Percentiles rank a stretch among this genome's conserved stretches.
Conservation (phyloP, 1,140 invertebrate species). For the Thaumatotibia leucotreta region DNA sequence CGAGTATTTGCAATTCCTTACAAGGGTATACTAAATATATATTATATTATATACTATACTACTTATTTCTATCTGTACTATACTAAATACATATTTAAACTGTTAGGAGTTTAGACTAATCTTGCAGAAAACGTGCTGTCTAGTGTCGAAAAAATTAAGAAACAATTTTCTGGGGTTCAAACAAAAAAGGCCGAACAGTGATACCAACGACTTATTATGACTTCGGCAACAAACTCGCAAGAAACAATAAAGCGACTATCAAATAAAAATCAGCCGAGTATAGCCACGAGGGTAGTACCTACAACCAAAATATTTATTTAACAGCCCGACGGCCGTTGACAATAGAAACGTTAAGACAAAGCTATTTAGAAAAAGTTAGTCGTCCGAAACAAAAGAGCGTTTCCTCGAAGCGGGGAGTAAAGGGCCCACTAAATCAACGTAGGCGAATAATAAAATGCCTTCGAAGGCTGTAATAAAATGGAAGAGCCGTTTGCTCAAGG, state of each 20-base stretch:
- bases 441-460: constrained; percentile 47
- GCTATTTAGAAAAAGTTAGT: constrained; percentile 52
- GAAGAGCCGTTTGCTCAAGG: constrained; percentile 8
- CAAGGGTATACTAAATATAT: too few relatives aligned
- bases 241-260: constrained; percentile 42
- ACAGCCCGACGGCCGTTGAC: constrained; percentile 43
- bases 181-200: too few relatives aligned
- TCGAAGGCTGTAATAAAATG: constrained; percentile 8
- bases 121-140: too few relatives aligned
- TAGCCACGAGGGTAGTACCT: constrained; percentile 28
- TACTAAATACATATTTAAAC: too few relatives aligned
- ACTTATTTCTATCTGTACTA: too few relatives aligned
- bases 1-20: too few relatives aligned
- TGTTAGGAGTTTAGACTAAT: too few relatives aligned
- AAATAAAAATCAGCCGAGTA: constrained; percentile 36
- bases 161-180: too few relatives aligned
- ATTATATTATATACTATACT: too few relatives aligned
- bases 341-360: constrained; percentile 56
- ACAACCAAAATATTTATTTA: constrained; percentile 60
- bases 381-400: constrained; percentile 56
- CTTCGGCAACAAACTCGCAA: constrained; percentile 2
- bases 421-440: constrained; percentile 49
- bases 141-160: too few relatives aligned
- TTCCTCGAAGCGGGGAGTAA: constrained; percentile 41
- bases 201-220: background rate